Base-by-base conservation (phyloP, 2,888 invertebrate genomes). In the Microctonus brassicae region DNA sequence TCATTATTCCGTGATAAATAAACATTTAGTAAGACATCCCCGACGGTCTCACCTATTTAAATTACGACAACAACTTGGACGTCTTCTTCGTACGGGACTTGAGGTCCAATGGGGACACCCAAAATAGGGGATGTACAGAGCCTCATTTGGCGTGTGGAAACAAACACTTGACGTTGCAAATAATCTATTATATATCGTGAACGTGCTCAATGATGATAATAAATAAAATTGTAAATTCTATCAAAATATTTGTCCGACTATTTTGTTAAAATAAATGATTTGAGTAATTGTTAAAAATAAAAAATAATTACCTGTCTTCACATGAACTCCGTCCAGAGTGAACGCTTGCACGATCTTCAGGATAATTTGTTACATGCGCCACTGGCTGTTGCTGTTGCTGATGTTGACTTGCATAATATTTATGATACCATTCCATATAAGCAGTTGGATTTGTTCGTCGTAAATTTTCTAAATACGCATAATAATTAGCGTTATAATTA, bases 261-360 rank as follows among this genome's bases (percentile, higher is more conserved):
- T 39, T 39, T 39, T 39, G 2, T 3, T n/a, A n/a, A n/a, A n/a
- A n/a, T 39, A 2, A 39, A 39, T 39, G 39, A n/a, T 13, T n/a
- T 2, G 39, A 68, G 67, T 17, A 24, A 72, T 42, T 70, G 29
- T 6, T 29, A 34, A 29, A 13, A 47, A 22, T 60, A 53, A 62
- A 57, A 61, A 68, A 60, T 39, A 70, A 67, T 88, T 89, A 92
- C 89, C 92, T 90, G 55, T 93, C 94, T 85, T 93, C 93, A 78
- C 93, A 92, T 73, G 95, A 95, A 88, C 95, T 95, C 79, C 94
- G 91, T 60, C 95, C 95, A 20, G 95, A 95, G 89, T 95, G 95
- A 67, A 94, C 94, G 80, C 94, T 94, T 75, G 92, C 94, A 77
- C 94, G 90, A 77, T 94, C 94, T 80, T 93, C 94, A 10, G 89